Percentiles rank a stretch among this genome's conserved stretches.
phyloP scores from a whole-genome alignment of 1,140 invertebrate genomes.

The Melanaphis sacchari region DNA sequence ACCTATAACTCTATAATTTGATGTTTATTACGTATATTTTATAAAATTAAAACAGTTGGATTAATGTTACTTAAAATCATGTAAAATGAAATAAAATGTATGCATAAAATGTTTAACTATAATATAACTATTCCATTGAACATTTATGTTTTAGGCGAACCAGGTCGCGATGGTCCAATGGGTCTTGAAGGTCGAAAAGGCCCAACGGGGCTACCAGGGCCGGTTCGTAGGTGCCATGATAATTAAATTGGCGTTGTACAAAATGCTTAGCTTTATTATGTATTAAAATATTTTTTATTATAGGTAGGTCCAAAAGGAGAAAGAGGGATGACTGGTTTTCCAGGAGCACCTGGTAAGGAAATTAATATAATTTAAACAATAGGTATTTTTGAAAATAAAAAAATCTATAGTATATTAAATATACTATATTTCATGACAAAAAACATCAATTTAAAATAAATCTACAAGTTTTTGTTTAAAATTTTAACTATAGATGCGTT shows the following conservation, averaged over 20 bases:
- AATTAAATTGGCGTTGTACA: slow-evolving; percentile 59
- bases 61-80: neutral
- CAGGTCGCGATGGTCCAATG: slow-evolving; percentile 65
- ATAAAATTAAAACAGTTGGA: neutral
- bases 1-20: neutral
- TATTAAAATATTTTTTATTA: slow-evolving; percentile 34
- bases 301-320: slow-evolving; percentile 54
- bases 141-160: slow-evolving; percentile 63
- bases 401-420: no score
- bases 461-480: neutral
- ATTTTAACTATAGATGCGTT: neutral
- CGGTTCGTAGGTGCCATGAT: slow-evolving; percentile 68
- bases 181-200: slow-evolving; percentile 69
- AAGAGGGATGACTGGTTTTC: slow-evolving; percentile 35
- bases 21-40: neutral
- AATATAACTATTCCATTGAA: neutral
- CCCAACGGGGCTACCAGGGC: slow-evolving; percentile 69
- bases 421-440: no score
- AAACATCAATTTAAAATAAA: neutral
- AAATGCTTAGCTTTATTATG: neutral
- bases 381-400: neutral
- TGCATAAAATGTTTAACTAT: neutral
- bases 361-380: neutral
- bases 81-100: neutral
- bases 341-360: slow-evolving; percentile 33